Base-by-base conservation (phyloP, 2,888 invertebrate genomes). In the Dynastes tityus region DNA sequence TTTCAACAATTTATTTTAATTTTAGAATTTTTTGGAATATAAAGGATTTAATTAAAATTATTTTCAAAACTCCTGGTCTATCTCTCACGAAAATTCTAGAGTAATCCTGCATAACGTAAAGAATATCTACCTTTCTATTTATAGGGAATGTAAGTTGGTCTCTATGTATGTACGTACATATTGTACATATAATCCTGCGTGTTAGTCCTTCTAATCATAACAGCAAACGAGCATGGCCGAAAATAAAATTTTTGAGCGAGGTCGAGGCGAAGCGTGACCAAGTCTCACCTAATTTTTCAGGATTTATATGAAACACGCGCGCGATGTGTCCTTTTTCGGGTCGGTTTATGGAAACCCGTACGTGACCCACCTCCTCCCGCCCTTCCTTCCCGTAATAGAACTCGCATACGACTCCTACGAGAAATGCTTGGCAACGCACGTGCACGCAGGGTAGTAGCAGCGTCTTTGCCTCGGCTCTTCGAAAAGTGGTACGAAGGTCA, bases 231-330 rank as follows among this genome's bases (percentile, higher is more conserved):
- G 45, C 45, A 45, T 8, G 45, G 8, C 9, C 45, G 16, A 67
- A 22, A 67, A 67, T 67, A 67, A 73, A 73, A 73, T 58, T 73
- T 73, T 73, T 58, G 55, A 73, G 73, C 58, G 55, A 29, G 73
- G 40, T 73, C 63, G 22, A 55, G 16, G 73, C 32, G 73, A 58
- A 16, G 40, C 58, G 73, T 73, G 58, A 73, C 73, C 73, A 16
- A 40, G 58, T 73, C 58, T 73, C 73, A 73, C 73, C 73, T 73
- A 73, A 73, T 73, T 58, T 73, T 73, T 73, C 58, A 73, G 73
- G 73, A 58, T 73, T 58, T 73, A 61, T 73, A 73, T 73, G 73
- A 73, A 73, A 73, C 73, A 73, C 58, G 73, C 73, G 73, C 40
- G 70, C 32, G 73, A 6, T 45, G 45, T 45, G 67, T 58, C 73